Percentiles rank a stretch among this genome's conserved stretches.
Conservation (phyloP, 2,113 vertebrate genomes). For the Grallaria varia region DNA sequence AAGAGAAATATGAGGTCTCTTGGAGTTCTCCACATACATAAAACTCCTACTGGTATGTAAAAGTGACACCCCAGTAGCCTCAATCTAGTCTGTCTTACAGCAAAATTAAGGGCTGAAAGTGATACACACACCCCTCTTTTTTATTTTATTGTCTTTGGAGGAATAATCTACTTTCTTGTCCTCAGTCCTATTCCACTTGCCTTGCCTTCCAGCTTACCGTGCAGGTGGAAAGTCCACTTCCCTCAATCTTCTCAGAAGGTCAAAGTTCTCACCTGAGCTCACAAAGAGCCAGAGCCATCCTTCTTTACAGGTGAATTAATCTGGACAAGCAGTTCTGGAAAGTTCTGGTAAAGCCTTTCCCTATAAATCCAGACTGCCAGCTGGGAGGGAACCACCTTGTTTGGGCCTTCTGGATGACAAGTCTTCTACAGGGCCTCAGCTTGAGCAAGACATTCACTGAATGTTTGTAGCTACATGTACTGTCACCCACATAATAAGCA, state of each 20-base stretch:
- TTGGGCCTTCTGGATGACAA: background rate
- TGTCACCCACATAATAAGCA: background rate
- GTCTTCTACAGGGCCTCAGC: background rate
- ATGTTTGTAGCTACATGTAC: background rate
- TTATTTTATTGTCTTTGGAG: background rate
- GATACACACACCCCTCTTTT: accelerated
- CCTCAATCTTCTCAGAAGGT: background rate
- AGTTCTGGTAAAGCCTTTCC: background rate
- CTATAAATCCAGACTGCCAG: background rate
- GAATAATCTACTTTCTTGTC: background rate
- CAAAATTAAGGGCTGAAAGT: background rate
- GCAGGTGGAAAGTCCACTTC: background rate
- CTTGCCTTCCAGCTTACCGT: background rate
- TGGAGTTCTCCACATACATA: background rate
- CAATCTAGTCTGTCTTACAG: background rate
- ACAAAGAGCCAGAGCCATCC: background rate
- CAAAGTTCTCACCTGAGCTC: background rate
- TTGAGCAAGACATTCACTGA: background rate
- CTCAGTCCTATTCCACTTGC: background rate
- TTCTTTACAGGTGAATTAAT: background rate
- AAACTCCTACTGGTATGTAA: background rate
- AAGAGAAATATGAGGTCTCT: background rate
- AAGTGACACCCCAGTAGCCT: background rate
- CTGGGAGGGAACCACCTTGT: background rate
- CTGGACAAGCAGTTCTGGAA: background rate